Evolutionary conservation across 2,888 invertebrate genomes (phyloP), one percentile per base, ranked within the genome.

Genomic region (Andrena chrysosceles): DNA sequence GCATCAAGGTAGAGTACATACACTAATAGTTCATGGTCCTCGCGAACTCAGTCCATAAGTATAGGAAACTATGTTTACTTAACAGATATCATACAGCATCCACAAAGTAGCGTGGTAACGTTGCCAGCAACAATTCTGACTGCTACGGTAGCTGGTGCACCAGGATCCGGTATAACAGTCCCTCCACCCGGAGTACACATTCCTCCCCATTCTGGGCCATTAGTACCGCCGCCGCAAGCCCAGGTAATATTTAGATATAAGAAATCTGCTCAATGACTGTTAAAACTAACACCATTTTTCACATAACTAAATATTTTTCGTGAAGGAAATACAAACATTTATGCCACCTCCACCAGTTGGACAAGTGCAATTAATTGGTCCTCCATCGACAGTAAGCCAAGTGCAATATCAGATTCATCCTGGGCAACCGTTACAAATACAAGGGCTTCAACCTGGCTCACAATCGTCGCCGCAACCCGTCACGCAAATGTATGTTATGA

Each of bases 101-200:
- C 93, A 31, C 92, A 93, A 87, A 93, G 93, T 87, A 93, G 90
- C 82, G 93, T 91, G 31, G 93, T 93, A 76, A 93, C 93, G 62
- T 89, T 92, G 63, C 93, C 93, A 76, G 93, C 93, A 64, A 93
- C 93, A 79, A 94, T 93, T 89, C 88, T 93, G 71, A 94, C 93
- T 29, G 93, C 93, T 71, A 94, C 93, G 56, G 93, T 94, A 82
- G 91, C 93, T 78, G 93, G 93, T 84, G 88, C 90, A 80, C 89
- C 92, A 79, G 89, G 92, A 48, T 86, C 93, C 72, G 91, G 92
- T 20, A 91, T 91, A 13, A 89, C 90, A 35, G 91, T 93, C 67
- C 94, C 93, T 69, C 94, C 94, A 31, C 93, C 94, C 42, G 93
- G 94, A 62, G 91, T 94, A 56, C 94, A 94, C 80, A 94, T 94